phyloP scores from a whole-genome alignment of 1,140 invertebrate genomes.

The Paraescarpia echinospica region DNA sequence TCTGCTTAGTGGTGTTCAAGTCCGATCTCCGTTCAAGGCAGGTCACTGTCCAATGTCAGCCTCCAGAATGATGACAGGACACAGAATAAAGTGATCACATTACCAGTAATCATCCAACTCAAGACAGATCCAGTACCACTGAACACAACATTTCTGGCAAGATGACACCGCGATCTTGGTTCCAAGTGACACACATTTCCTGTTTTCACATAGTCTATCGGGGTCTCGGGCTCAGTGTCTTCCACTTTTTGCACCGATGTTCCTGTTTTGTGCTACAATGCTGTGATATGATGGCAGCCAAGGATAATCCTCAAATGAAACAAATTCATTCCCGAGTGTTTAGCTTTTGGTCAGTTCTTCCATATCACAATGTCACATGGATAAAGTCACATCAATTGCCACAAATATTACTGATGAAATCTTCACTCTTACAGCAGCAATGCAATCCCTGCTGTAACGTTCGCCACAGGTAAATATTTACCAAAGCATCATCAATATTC shows the following conservation, averaged over 20 bases:
- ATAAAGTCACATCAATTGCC: too few relatives aligned
- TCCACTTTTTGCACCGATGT: neutral
- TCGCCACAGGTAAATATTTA: neutral
- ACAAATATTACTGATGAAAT: too few relatives aligned
- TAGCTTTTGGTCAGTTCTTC: neutral
- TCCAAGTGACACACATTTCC: neutral
- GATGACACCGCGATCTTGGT: neutral
- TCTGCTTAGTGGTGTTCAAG: too few relatives aligned
- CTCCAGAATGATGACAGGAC: neutral
- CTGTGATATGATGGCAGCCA: neutral
- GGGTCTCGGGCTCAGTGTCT: too few relatives aligned
- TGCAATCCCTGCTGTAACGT: neutral
- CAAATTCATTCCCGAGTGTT: neutral
- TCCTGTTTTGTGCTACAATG: neutral
- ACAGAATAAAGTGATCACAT: neutral
- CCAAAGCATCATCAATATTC: neutral
- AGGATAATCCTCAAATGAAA: neutral
- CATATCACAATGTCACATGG: too few relatives aligned
- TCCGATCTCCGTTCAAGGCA: neutral
- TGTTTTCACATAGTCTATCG: neutral
- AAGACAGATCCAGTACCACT: neutral
- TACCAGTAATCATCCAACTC: neutral
- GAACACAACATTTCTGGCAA: neutral
- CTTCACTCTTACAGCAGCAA: neutral
- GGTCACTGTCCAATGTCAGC: neutral